Evolutionary conservation across 2,888 invertebrate species (phyloP), one percentile per base, ranked within the genome.

Genomic region (Heliconius hortense): DNA sequence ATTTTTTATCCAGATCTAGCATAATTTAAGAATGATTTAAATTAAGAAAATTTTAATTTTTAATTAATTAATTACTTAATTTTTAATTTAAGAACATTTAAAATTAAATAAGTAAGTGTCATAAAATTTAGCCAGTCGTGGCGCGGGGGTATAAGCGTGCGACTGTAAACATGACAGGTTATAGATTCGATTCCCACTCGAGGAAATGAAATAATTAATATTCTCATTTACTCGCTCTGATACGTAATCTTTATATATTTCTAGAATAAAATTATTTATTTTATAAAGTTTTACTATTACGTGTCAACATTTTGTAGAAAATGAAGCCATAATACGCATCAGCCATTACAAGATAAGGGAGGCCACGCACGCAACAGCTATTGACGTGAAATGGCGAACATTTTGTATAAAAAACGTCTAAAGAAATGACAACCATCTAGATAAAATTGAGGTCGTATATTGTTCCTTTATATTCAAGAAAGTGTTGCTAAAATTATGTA

Each of bases 281-380:
- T 7, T 31, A 63, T 79, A 76, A 79, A 79, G 59, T 80, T 76
- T 77, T 78, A 79, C 75, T 76, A 75, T 80, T 79, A 79, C 67
- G 78, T 76, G 74, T 72, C 63, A 75, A 77, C 77, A 77, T 76
- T 78, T 78, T 77, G 79, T 59, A 64, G 72, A 71, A 69, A 63
- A 77, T 76, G 73, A 74, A 76, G 73, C 53, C 64, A 21, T 73
- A 68, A 31, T 28, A 72, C 73, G 59, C 76, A 72, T 76, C 76
- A 74, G 75, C 62, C 72, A 73, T 74, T 76, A 76, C 74, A 69
- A 77, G 75, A 82, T 85, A 82, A 83, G 81, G 83, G 78, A 82
- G 79, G 82, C 78, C 81, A 81, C 83, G 83, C 83, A 83, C 84
- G 86, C 67, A 73, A 73, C 59, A 75, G 67, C 73, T 72, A 68